Base-by-base conservation (phyloP, 2,888 invertebrate species). In the Tholera decimalis region DNA sequence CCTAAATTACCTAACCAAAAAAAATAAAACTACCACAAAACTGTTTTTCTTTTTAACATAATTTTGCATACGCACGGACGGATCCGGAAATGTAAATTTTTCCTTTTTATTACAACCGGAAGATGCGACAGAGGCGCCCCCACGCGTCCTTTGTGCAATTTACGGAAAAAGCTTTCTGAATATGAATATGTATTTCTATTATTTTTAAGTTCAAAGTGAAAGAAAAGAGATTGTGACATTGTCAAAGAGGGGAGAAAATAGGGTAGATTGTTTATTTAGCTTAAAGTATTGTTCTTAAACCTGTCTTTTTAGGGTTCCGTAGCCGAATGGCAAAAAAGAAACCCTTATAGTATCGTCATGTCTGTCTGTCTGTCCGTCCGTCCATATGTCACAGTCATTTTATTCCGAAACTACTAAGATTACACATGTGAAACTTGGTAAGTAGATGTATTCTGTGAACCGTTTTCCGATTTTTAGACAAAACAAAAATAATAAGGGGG, bases 21-120 rank as follows among this genome's bases (percentile, higher is more conserved):
- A n/a, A 43, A 43, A 66, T 13, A 30, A 51, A 61, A 35, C 3
- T 2, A 24, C 24, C 11, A 15, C 7, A 41, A 58, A 50, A 44
- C 11, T 26, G 6, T 20, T 15, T 6, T 33, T n/a, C 9, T 39
- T 54, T 20, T 28, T 22, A n/a, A 51, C 30, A 43, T 55, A 20
- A 62, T 37, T 77, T 79, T 70, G 50, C 79, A 79, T 75, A 61
- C 47, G 24, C 49, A 67, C 58, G 24, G 15, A 49, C 26, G 20
- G 4, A 46, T 33, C 11, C 39, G 70, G 72, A 75, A 72, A 77
- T 72, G 80, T 75, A 80, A 79, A 73, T 77, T 80, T 63, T 73
- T 44, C 58, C 59, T 51, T 75, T 77, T 67, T 71, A 66, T 65
- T 47, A 65, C 44, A 6, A 75, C 54, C 46, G 83, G 81, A 80